phyloP scores from a whole-genome alignment of 1,140 invertebrate genomes.

The Andrena cerasifolii region DNA sequence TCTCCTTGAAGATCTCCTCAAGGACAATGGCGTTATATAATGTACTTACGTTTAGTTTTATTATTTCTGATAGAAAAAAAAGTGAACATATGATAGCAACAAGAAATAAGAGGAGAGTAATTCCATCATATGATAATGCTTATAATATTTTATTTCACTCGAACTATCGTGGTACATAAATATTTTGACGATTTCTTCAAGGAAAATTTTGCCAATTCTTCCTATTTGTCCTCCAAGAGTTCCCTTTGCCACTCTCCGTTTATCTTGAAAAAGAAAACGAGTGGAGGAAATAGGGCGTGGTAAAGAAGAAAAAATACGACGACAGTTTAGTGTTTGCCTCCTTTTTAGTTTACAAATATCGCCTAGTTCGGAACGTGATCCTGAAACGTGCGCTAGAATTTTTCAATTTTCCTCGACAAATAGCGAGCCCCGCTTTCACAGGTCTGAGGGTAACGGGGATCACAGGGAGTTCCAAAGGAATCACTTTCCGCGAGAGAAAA shows the following conservation, averaged over 20 bases:
- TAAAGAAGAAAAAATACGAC: background rate
- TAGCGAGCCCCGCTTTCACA: background rate
- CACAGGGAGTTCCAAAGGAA: background rate
- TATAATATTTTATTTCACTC: too few species aligned
- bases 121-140: too few species aligned
- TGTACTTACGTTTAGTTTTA: too few species aligned
- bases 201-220: constrained; percentile 3
- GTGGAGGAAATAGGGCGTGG: background rate
- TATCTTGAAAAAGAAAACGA: background rate
- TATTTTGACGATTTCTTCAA: too few species aligned
- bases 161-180: too few species aligned
- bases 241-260: background rate
- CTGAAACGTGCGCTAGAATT: constrained; percentile 15
- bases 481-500: background rate
- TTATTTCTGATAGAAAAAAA: too few species aligned
- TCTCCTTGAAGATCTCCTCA: too few species aligned
- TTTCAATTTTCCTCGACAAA: constrained; percentile 42
- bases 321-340: background rate
- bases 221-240: background rate
- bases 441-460: constrained; percentile 12
- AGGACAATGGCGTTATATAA: too few species aligned
- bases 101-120: too few species aligned
- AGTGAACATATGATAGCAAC: too few species aligned
- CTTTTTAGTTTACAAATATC: background rate
- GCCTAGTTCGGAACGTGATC: background rate